Evolutionary conservation across 2,888 invertebrate genomes (phyloP), one percentile per base, ranked within the genome.

Genomic region (Stictocephala bisonia): DNA sequence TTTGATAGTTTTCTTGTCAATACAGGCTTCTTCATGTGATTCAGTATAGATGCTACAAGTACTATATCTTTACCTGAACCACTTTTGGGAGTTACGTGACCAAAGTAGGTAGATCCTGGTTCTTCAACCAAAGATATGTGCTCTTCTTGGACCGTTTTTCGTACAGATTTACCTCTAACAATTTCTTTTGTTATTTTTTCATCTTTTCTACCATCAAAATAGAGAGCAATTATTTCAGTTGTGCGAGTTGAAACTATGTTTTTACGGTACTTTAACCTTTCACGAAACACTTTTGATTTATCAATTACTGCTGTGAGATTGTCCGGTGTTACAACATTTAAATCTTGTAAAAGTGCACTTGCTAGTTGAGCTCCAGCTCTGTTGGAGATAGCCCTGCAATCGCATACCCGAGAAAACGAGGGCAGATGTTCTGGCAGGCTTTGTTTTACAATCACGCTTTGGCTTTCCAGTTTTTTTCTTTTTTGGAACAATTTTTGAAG

Each of bases 161-260:
- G 6, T 24, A 26, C 58, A 58, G 3, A 20, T 58, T 58, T 58
- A 58, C 22, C 58, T 26, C 13, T 3, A 15, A 58, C 58, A 6
- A 24, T 58, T 27, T 58, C 58, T 58, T 58, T 58, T n/a, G 7
- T 58, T 58, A 58, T 58, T 2, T 24, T 58, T 58, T 58, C 58
- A 58, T 58, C 58, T 58, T 58, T 58, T 13, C 26, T 24, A 58
- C 58, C 58, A 58, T 58, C 58, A 58, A 58, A 58, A 3, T 58
- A 58, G n/a, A 58, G 2, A 7, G 58, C 58, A 15, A 58, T 20
- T 22, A 58, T 3, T 6, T 58, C 58, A n/a, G 58, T 26, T 24
- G 58, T 58, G 2, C 26, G 58, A 58, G 58, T 58, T 58, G 58
- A 58, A n/a, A 11, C 27, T 27, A 22, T 22, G 13, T 29, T n/a